Percentiles rank a stretch among this genome's conserved stretches.
These are phyloP conservation scores for Mastomys coucha DNA, from an alignment of 2,113 vertebrate species.

Conservation along the genomic window DNA sequence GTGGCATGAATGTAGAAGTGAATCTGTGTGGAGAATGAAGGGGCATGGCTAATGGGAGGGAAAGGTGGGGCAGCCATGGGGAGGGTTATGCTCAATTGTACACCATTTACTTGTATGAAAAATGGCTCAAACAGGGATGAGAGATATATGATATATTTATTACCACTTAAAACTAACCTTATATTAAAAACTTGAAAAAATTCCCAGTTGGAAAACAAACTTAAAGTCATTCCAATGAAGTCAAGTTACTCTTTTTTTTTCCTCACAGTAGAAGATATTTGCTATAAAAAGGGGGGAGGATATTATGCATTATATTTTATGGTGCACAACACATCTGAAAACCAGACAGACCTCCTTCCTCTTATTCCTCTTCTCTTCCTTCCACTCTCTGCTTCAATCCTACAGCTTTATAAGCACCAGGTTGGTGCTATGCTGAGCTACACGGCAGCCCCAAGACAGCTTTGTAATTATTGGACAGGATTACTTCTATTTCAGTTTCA, in stretches of 20 bases:
- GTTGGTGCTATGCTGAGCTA: background rate
- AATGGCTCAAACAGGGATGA: background rate
- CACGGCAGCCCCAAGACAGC: background rate
- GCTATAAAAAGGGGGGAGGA: background rate
- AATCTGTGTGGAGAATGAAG: background rate
- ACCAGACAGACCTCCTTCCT: background rate
- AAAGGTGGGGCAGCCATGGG: background rate
- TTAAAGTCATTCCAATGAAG: constrained; percentile 9
- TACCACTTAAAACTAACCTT: background rate
- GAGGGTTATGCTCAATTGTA: no score
- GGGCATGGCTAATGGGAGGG: background rate
- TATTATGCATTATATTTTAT: background rate
- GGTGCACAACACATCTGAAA: background rate
- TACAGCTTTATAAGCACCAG: no score
- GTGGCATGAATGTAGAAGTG: background rate
- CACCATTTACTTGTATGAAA: background rate
- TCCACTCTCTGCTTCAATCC: background rate
- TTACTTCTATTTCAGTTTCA: background rate
- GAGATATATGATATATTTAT: no score
- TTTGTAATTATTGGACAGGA: background rate
- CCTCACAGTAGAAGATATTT: background rate
- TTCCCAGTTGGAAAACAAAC: background rate
- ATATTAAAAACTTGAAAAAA: background rate
- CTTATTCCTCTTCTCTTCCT: fast-evolving
- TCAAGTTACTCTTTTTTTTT: background rate